Conservation (phyloP, 1,140 invertebrate genomes). For the Pararge aegeria region DNA sequence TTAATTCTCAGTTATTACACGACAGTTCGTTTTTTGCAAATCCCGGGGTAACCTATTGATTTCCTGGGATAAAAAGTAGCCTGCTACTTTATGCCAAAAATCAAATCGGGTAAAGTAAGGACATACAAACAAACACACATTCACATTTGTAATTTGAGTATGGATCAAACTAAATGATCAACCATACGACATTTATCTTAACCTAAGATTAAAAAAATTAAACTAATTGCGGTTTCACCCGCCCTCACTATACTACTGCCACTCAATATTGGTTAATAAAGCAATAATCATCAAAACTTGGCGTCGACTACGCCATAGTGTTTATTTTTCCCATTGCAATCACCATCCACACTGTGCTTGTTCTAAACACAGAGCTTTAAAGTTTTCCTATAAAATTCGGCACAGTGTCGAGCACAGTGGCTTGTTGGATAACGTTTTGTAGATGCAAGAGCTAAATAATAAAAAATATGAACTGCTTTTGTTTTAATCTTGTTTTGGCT, state of each 20-base stretch:
- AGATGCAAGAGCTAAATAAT: constrained; percentile 30
- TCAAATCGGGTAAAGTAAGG: too few species aligned
- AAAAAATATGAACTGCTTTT: constrained; percentile 40
- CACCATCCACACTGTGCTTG: constrained; percentile 22
- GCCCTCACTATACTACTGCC: constrained; percentile 32
- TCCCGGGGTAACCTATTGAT: too few species aligned
- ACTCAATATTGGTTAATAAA: constrained; percentile 78
- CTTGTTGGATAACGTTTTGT: constrained; percentile 35
- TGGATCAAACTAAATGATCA: too few species aligned
- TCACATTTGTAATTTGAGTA: too few species aligned
- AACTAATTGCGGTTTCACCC: constrained; percentile 16
- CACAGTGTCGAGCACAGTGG: constrained; percentile 27
- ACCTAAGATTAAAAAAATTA: background rate
- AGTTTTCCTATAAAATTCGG: constrained; percentile 15
- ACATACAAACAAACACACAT: too few species aligned
- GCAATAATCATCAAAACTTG: constrained; percentile 75
- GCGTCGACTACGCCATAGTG: constrained; percentile 60
- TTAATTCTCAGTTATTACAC: too few species aligned
- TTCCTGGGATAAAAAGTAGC: too few species aligned
- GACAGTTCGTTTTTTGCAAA: too few species aligned
- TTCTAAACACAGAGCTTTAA: constrained; percentile 2
- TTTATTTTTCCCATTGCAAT: constrained; percentile 31
- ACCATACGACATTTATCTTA: too few species aligned
- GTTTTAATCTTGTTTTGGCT: constrained; percentile 48
- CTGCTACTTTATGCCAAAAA: too few species aligned